Percentiles rank a stretch among this genome's conserved stretches.
Conservation (phyloP, 2,888 invertebrate species). For the Megalurothrips usitatus region DNA sequence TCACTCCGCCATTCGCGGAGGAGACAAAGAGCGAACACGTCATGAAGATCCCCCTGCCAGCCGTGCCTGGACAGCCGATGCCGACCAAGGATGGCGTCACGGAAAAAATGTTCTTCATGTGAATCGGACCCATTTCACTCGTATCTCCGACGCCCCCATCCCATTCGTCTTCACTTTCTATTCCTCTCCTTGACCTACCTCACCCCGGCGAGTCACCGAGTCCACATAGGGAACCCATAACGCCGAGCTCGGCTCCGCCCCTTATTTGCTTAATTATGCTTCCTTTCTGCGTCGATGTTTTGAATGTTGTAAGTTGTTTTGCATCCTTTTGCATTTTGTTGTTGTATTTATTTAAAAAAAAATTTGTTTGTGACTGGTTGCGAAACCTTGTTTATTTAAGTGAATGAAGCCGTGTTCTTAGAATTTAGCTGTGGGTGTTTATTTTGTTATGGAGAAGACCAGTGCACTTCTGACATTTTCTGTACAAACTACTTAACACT, state of each 20-base stretch:
- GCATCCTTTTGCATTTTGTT: not conserved
- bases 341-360: not conserved
- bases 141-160: not conserved
- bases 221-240: too few species aligned
- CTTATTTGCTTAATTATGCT: not conserved
- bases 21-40: slow-evolving; percentile 1
- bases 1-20: not conserved
- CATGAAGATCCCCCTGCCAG: slow-evolving; percentile 4
- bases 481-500: too few species aligned
- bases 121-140: not conserved
- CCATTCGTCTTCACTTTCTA: not conserved
- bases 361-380: not conserved
- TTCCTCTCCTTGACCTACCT: not conserved
- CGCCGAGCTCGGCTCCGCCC: too few species aligned
- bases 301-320: not conserved
- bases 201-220: too few species aligned
- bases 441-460: too few species aligned
- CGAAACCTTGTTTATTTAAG: too few species aligned
- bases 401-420: too few species aligned
- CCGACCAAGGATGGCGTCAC: not conserved
- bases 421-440: too few species aligned
- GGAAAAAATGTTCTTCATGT: slow-evolving; percentile 16
- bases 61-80: not conserved
- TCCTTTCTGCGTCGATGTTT: not conserved
- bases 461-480: too few species aligned